phyloP scores from a whole-genome alignment of 2,797 vertebrate genomes.

The Echiichthys vipera region DNA sequence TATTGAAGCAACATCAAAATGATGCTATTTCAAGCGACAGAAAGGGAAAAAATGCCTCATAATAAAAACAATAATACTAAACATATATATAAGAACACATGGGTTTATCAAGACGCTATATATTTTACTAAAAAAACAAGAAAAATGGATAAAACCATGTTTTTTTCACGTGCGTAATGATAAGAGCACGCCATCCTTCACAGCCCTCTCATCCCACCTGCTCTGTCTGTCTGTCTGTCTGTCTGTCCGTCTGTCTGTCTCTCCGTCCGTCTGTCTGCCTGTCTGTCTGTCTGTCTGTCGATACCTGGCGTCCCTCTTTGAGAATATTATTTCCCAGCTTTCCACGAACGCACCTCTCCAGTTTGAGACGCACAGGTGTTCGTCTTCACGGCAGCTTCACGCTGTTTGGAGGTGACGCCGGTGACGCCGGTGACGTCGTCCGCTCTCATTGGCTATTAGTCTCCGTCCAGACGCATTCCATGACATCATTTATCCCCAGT shows the following conservation, averaged over 20 bases:
- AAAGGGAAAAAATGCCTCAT: accelerated
- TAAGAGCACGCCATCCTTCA: no score
- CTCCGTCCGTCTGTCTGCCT: neutral
- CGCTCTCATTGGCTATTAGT: constrained; percentile 41
- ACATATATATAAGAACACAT: neutral
- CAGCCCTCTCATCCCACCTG: constrained; percentile 26
- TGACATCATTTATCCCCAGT: neutral
- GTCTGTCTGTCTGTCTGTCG: neutral
- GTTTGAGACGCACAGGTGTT: constrained; percentile 59
- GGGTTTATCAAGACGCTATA: neutral
- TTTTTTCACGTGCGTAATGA: constrained; percentile 5
- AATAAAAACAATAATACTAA: neutral
- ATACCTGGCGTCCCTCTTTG: neutral
- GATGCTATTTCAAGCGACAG: neutral
- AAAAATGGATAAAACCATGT: neutral
- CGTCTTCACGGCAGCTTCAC: neutral
- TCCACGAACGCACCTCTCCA: constrained; percentile 35
- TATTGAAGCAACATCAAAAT: neutral
- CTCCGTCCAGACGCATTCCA: neutral
- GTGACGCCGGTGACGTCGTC: constrained; percentile 26
- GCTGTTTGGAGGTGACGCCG: constrained; percentile 1
- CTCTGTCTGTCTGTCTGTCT: neutral
- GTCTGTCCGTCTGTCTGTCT: neutral
- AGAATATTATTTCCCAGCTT: neutral
- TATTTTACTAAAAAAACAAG: neutral